A percentile compares a stretch with the other conserved stretches of the same genome.
Conservation (phyloP, 1,140 invertebrate species). For the Brachionus plicatilis region DNA sequence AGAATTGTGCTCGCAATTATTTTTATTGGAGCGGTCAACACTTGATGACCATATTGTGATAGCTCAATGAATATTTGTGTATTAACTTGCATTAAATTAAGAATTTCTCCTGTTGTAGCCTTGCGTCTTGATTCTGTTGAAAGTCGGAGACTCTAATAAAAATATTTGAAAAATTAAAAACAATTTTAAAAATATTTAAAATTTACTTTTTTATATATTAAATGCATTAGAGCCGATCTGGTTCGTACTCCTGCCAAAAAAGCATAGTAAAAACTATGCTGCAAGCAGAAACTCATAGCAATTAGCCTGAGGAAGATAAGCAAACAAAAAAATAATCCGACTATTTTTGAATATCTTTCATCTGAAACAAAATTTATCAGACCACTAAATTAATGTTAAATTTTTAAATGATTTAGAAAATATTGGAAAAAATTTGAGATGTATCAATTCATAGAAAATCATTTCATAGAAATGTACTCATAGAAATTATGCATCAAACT, state of each 20-base stretch:
- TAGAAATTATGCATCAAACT: too few relatives aligned
- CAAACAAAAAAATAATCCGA: conserved; percentile 74
- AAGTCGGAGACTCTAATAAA: not conserved
- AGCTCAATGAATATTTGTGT: conserved; percentile 58
- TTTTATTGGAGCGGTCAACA: conserved; percentile 91
- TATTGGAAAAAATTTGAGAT: too few relatives aligned
- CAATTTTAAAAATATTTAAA: not conserved
- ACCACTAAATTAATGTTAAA: not conserved
- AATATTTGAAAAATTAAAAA: not conserved
- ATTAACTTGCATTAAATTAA: conserved; percentile 62
- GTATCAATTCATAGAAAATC: too few relatives aligned
- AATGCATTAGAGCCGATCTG: conserved; percentile 79
- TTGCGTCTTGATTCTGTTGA: conserved; percentile 49
- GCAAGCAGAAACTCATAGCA: conserved; percentile 75
- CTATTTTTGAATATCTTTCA: conserved; percentile 58
- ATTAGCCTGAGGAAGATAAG: conserved; percentile 72
- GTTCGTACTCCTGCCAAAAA: conserved; percentile 77
- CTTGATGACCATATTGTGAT: conserved; percentile 76
- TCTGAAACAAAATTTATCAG: conserved; percentile 6
- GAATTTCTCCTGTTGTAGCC: conserved; percentile 61
- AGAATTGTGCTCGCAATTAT: conserved; percentile 80
- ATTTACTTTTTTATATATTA: conserved; percentile 78
- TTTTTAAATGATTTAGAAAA: not conserved
- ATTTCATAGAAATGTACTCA: too few relatives aligned
- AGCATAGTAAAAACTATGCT: conserved; percentile 54